Conservation (phyloP, 2,113 vertebrate species). For the Sceloporus undulatus region DNA sequence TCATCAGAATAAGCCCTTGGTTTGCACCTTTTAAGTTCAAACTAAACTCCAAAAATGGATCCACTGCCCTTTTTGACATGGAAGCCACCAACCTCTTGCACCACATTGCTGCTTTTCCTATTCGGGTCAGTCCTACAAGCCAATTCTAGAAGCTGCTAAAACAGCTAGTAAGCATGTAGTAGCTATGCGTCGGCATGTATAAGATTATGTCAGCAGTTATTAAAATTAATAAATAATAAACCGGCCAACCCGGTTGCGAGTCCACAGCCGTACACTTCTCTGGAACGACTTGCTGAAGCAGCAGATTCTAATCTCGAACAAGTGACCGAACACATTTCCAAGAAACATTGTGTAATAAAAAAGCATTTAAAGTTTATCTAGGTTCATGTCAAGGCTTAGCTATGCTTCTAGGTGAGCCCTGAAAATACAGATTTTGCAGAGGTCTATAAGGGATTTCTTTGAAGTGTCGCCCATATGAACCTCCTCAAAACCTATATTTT, state of each 20-base stretch:
- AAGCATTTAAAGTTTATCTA: background rate
- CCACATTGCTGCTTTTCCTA: too few relatives aligned
- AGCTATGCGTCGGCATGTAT: background rate
- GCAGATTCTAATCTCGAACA: background rate
- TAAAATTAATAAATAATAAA: background rate
- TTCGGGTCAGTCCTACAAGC: background rate
- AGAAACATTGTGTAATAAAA: background rate
- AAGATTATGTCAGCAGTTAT: background rate
- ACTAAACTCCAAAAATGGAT: too few relatives aligned
- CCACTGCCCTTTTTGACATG: too few relatives aligned
- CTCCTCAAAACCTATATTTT: too few relatives aligned
- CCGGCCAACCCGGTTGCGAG: background rate
- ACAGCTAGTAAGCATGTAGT: background rate
- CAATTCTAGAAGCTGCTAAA: background rate
- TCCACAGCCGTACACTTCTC: background rate
- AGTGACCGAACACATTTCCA: background rate
- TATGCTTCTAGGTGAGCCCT: background rate
- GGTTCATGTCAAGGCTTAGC: background rate
- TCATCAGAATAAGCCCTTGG: too few relatives aligned
- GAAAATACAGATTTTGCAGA: background rate
- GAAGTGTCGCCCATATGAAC: background rate
- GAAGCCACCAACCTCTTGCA: too few relatives aligned
- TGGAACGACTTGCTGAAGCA: background rate
- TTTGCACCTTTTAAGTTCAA: too few relatives aligned
- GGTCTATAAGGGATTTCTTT: too few relatives aligned